Base-by-base conservation (phyloP, 2,888 invertebrate genomes). In the Branchipolynoe longqiensis region DNA sequence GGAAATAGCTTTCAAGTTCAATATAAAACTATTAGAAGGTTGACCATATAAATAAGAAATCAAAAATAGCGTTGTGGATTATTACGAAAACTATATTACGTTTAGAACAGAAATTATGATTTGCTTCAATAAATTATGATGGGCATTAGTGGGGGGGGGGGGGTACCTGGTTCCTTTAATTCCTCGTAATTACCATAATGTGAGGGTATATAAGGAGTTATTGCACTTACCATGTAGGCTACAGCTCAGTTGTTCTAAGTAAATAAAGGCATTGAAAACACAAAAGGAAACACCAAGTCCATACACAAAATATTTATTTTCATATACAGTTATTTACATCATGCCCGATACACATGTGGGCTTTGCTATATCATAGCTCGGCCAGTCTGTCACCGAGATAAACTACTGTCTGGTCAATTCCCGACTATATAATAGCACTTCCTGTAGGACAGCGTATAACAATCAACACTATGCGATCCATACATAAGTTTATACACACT, bases 251-350 rank as follows among this genome's bases (percentile, higher is more conserved):
- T 8, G 18, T 48, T 18, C 48, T 48, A 48, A 48, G 18, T 12
- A 8, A 12, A 48, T 48, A 48, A 48, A 18, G 48, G 8, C 8
- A 8, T 48, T 48, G 48, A 48, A 48, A 48, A 48, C 8, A 12
- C 48, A 48, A 48, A 48, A 48, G 8, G 48, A 58, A n/a, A 33
- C 33, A 69, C 69, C 1, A 12, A 33, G 22, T 36, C 18, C 33
- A 36, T 69, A 69, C 18, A 38, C 38, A 69, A 69, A 69, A 69
- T 69, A 69, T 69, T 69, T 69, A 69, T 69, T 69, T 69, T 69
- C 69, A 69, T 69, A 69, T 69, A 33, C 38, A 36, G 12, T 2
- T 69, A 69, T 69, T 36, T 69, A 69, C 69, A 69, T 14, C 18
- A 36, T 22, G 38, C 38, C 18, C 38, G 38, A 31, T 36, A 69